A percentile compares a stretch with the other conserved stretches of the same genome.
phyloP scores from a whole-genome alignment of 2,888 invertebrate genomes.

The Coenonympha arcania region DNA sequence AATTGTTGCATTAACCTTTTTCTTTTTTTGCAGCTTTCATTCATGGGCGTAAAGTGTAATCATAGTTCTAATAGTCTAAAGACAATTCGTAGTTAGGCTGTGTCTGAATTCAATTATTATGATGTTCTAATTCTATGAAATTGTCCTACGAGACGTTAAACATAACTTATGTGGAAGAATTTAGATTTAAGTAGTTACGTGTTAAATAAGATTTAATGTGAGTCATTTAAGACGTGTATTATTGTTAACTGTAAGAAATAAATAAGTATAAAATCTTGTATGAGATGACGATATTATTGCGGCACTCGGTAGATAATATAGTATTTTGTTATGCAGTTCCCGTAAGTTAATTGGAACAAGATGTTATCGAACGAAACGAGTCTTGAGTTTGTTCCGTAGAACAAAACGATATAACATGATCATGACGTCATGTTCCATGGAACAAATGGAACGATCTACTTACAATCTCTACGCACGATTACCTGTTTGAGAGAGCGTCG shows the following conservation, averaged over 20 bases:
- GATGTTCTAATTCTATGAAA: neutral
- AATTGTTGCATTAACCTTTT: neutral
- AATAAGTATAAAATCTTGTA: too few species aligned
- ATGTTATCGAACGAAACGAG: neutral
- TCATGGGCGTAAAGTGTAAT: constrained; percentile 56
- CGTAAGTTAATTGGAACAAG: neutral
- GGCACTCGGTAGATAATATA: too few species aligned
- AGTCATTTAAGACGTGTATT: too few species aligned
- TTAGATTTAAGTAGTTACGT: neutral
- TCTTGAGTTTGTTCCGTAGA: too few species aligned
- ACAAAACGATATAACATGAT: too few species aligned
- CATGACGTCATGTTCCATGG: too few species aligned
- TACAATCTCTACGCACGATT: too few species aligned
- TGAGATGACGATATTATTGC: too few species aligned
- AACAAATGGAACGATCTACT: too few species aligned
- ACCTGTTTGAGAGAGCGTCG: too few species aligned
- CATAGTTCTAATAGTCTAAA: neutral
- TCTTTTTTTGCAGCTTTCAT: constrained; percentile 57
- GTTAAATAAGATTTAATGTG: neutral
- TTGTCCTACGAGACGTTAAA: neutral
- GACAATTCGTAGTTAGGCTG: constrained; percentile 1
- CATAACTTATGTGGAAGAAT: neutral
- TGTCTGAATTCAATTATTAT: neutral
- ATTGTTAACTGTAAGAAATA: too few species aligned
- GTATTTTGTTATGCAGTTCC: too few species aligned